Evolutionary conservation across 2,888 invertebrate species (phyloP).

Genomic region (Euclidia mi): DNA sequence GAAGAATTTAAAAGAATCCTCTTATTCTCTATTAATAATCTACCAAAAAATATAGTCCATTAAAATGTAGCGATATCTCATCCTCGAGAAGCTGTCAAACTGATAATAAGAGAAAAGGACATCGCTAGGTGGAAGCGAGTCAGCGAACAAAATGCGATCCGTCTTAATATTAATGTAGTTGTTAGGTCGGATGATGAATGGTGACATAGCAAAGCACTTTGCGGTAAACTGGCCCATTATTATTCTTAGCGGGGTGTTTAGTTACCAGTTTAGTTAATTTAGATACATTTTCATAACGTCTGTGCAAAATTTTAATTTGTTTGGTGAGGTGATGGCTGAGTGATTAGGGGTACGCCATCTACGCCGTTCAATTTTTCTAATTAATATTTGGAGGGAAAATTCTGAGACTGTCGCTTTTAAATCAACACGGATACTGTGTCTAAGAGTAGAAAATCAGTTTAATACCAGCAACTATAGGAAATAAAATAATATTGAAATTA

Average conservation of each 20-base stretch:
- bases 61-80: conserved; percentile 59
- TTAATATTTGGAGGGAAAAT: too few species aligned
- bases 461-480: too few species aligned
- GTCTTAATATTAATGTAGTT: conserved; percentile 84
- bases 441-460: too few species aligned
- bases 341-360: not conserved
- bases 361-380: not conserved
- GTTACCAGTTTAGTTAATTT: conserved; percentile 74
- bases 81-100: conserved; percentile 70
- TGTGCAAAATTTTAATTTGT: conserved; percentile 19
- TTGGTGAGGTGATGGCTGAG: conserved; percentile 7
- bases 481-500: too few species aligned
- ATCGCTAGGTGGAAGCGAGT: conserved; percentile 59
- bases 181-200: conserved; percentile 82
- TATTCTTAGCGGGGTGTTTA: conserved; percentile 78
- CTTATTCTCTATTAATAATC: conserved; percentile 51
- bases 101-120: conserved; percentile 70
- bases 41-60: conserved; percentile 55
- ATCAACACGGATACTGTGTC: too few species aligned
- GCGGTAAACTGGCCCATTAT: conserved; percentile 81
- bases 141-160: conserved; percentile 70
- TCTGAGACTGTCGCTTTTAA: too few species aligned
- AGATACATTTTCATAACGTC: conserved; percentile 48
- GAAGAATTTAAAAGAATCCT: conserved; percentile 32
- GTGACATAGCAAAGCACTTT: conserved; percentile 88